Conservation (phyloP, 2,888 invertebrate genomes). For the Callinectes sapidus region DNA sequence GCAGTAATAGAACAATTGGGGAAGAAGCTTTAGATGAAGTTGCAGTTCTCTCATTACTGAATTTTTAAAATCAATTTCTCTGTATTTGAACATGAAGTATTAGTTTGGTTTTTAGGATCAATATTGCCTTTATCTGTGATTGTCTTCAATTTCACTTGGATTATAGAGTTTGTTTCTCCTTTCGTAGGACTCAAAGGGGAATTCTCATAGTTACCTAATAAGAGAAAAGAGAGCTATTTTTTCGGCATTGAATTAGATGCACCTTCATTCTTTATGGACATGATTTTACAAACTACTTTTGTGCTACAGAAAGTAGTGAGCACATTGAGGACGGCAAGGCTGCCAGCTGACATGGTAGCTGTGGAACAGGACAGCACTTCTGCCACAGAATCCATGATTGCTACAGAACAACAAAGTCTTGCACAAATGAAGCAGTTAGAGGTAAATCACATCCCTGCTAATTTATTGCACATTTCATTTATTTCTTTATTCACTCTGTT, state of each 20-base stretch:
- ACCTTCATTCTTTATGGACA: not conserved
- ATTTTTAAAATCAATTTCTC: too few species aligned
- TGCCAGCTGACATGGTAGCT: slow-evolving; percentile 72
- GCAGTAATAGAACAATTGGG: too few species aligned
- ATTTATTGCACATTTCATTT: not conserved
- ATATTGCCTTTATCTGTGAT: not conserved
- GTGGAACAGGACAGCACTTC: slow-evolving; percentile 74
- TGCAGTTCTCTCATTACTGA: too few species aligned
- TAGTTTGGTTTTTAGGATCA: too few species aligned
- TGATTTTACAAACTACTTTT: not conserved
- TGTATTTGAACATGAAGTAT: too few species aligned
- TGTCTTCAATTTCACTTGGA: not conserved
- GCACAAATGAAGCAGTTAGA: slow-evolving; percentile 73
- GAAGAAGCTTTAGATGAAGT: too few species aligned
- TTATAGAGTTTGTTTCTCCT: not conserved
- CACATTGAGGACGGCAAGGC: slow-evolving; percentile 75
- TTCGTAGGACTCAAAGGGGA: not conserved
- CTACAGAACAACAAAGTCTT: slow-evolving; percentile 75
- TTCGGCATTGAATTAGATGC: not conserved
- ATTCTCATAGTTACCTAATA: not conserved
- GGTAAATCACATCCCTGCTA: not conserved
- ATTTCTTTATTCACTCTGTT: not conserved
- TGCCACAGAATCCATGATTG: slow-evolving; percentile 75
- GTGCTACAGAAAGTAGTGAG: slow-evolving; percentile 79
- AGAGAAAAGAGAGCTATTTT: not conserved